A percentile compares a stretch with the other conserved stretches of the same genome.
Evolutionary conservation across 1,140 invertebrate genomes (phyloP).

Genomic region (Himalopsyche phryganea): DNA sequence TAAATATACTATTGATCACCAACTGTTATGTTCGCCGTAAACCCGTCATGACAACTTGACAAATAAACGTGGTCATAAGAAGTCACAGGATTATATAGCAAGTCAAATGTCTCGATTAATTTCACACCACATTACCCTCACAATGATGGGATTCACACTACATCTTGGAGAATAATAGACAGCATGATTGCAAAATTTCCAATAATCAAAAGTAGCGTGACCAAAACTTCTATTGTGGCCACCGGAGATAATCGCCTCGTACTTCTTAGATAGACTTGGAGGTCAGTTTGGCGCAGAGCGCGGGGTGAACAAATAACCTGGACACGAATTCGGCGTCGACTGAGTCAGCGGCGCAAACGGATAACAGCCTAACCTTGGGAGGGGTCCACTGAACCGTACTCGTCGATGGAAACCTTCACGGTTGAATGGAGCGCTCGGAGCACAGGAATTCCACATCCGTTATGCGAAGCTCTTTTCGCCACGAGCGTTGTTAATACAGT

Average conservation of each 20-base stretch:
- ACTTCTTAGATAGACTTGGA: slow-evolving; percentile 22
- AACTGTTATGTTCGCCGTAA: background rate
- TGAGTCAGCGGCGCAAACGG: slow-evolving; percentile 3
- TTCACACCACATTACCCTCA: slow-evolving; percentile 47
- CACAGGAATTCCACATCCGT: slow-evolving; percentile 24
- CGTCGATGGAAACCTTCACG: slow-evolving; percentile 18
- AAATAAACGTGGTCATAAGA: slow-evolving; percentile 22
- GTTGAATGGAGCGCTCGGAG: background rate
- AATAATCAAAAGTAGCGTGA: slow-evolving; percentile 28
- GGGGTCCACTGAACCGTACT: slow-evolving; percentile 22
- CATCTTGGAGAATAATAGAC: slow-evolving; percentile 41
- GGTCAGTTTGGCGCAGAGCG: slow-evolving; percentile 19
- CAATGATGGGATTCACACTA: slow-evolving; percentile 52
- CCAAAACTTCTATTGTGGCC: slow-evolving; percentile 20
- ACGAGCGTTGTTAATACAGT: too few relatives aligned
- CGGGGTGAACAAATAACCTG: slow-evolving; percentile 4
- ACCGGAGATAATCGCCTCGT: slow-evolving; percentile 24
- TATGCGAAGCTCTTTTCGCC: background rate
- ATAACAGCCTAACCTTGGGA: slow-evolving; percentile 13
- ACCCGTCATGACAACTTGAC: slow-evolving; percentile 10
- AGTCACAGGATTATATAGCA: slow-evolving; percentile 40
- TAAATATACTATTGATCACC: background rate
- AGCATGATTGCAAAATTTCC: slow-evolving; percentile 26
- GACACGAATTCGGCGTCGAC: slow-evolving; percentile 5
- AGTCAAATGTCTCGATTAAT: slow-evolving; percentile 40